phyloP scores from a whole-genome alignment of 2,113 vertebrate genomes.

The Rattus rattus region DNA sequence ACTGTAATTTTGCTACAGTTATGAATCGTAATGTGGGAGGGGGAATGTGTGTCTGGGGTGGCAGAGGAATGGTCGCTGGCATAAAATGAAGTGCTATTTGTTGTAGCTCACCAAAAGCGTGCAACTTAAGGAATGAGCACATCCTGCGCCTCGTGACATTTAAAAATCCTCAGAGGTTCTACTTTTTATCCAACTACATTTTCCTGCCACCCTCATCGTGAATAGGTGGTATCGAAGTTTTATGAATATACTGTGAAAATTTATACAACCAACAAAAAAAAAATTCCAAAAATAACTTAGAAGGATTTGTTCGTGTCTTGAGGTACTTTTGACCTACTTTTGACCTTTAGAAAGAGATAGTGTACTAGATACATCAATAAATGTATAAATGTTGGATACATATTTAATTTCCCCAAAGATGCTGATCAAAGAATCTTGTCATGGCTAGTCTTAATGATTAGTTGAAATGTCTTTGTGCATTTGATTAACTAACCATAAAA shows the following conservation, averaged over 20 bases:
- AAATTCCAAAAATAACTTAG: slow-evolving; percentile 49
- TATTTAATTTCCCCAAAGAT: slow-evolving; percentile 1
- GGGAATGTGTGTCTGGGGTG: background rate
- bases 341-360: background rate
- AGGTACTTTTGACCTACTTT: too few relatives aligned
- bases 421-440: slow-evolving; percentile 43
- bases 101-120: background rate
- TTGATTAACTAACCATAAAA: slow-evolving; percentile 48
- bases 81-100: background rate
- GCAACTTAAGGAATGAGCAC: background rate
- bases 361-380: background rate
- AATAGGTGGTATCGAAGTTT: slow-evolving; percentile 21
- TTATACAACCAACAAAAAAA: slow-evolving; percentile 6
- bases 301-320: background rate
- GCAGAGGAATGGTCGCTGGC: background rate
- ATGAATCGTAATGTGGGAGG: background rate
- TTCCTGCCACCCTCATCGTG: background rate
- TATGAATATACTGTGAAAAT: slow-evolving; percentile 12
- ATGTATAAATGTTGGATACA: slow-evolving; percentile 13
- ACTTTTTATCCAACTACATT: slow-evolving; percentile 25
- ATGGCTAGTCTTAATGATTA: background rate
- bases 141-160: background rate
- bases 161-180: background rate
- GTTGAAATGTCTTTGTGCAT: slow-evolving; percentile 29
- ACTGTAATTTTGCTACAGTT: background rate